Conservation (phyloP, 2,113 vertebrate species). For the Mesocricetus auratus region DNA sequence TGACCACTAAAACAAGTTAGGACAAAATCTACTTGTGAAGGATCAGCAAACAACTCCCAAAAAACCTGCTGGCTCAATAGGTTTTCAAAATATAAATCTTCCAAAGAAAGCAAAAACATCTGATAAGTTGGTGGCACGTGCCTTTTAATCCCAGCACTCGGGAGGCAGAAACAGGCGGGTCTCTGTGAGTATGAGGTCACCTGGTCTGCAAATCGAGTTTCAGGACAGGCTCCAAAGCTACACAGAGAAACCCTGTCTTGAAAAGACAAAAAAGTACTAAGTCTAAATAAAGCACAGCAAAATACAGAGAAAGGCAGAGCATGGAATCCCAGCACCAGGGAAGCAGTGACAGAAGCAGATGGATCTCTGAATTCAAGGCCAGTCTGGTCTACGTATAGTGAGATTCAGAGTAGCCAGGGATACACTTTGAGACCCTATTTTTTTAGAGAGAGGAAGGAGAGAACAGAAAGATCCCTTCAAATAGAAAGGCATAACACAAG, state of each 20-base stretch:
- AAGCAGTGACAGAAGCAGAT: neutral
- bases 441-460: conserved; percentile 28
- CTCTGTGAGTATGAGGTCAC: no score
- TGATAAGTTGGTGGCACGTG: neutral
- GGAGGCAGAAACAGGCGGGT: no score
- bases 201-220: no score
- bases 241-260: no score
- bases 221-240: no score
- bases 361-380: neutral
- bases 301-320: no score
- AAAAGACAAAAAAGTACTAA: neutral
- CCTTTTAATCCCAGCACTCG: no score
- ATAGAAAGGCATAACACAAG: conserved; percentile 5
- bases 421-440: no score
- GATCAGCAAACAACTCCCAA: neutral
- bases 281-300: conserved; percentile 15
- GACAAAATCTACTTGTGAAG: neutral
- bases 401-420: neutral
- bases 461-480: neutral
- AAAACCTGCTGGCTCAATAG: neutral
- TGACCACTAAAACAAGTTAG: neutral
- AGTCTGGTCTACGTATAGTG: neutral
- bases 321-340: neutral
- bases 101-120: neutral
- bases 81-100: neutral